A percentile compares a stretch with the other conserved stretches of the same genome.
These are phyloP conservation scores for Cynopterus brachyotis DNA, from an alignment of 2,113 vertebrate species.

Conservation along the genomic window DNA sequence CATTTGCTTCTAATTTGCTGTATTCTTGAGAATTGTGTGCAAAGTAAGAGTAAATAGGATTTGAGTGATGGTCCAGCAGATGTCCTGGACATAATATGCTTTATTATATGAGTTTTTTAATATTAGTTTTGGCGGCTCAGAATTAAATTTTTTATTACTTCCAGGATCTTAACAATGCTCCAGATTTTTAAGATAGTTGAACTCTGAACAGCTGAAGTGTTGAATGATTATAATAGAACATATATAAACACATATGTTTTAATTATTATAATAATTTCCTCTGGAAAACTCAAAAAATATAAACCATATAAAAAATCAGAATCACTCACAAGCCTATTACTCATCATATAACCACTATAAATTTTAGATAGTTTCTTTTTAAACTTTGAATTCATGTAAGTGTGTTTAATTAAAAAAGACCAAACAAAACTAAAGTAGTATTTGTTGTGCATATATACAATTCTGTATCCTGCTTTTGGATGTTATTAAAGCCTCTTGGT, in stretches of 20 bases:
- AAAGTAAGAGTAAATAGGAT: background rate
- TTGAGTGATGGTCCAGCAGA: background rate
- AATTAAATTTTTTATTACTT: slow-evolving; percentile 34
- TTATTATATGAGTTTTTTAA: background rate
- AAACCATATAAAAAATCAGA: slow-evolving; percentile 41
- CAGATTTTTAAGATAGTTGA: slow-evolving; percentile 48
- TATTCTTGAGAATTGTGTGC: background rate
- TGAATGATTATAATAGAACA: slow-evolving; percentile 47
- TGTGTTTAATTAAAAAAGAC: slow-evolving; percentile 27
- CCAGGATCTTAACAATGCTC: slow-evolving; percentile 32
- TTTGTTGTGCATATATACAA: background rate
- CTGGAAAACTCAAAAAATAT: background rate
- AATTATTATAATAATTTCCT: slow-evolving; percentile 52
- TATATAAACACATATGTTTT: slow-evolving; percentile 40
- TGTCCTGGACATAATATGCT: background rate
- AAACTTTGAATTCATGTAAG: slow-evolving; percentile 41
- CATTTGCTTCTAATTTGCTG: background rate
- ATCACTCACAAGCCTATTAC: slow-evolving; percentile 18
- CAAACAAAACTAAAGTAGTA: background rate
- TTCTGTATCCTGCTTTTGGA: background rate
- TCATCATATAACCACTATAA: slow-evolving; percentile 26
- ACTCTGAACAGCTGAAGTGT: slow-evolving; percentile 27
- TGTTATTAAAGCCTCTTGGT: slow-evolving; percentile 40
- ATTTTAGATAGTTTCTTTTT: slow-evolving; percentile 34
- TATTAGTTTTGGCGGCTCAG: slow-evolving; percentile 12